Evolutionary conservation across 1,140 invertebrate species (phyloP), one percentile per base, ranked within the genome.

Genomic region (Rhagoletis pomonella): DNA sequence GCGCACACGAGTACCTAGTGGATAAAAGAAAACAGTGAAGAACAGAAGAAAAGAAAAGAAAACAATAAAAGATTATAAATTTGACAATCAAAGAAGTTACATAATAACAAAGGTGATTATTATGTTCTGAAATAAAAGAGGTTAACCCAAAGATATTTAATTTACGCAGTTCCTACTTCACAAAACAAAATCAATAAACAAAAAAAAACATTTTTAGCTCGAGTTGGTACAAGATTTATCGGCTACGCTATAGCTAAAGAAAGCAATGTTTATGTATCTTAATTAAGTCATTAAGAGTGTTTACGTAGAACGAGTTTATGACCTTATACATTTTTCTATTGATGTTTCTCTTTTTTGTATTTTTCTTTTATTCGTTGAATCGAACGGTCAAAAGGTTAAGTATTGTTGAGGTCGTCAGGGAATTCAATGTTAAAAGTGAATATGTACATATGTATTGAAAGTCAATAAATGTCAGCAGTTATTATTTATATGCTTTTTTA

Each of bases 1-100:
- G 98, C 98, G 94, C 98, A 99, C 9, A 98, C 97, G 94, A 98
- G 87, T 7, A 93, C 92, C 92, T 93, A 60, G 50, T 29, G 47
- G 29, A 81, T 47, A 58, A 47, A 50, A 77, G 10, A 5, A 73
- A 47, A 55, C 39, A 39, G 67, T 42, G n/a, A 87, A 73, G 12
- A 62, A 50, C 14, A 19, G 42, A 86, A 62, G 4, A 85, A 29
- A 29, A 29, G 29, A 29, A 29, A 29, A 29, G 29, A 29, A 29
- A 87, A 85, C 14, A 39, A 55, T 3, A 84, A 10, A 55, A 55
- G 6, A 87, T 87, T 12, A 58, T 55, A 81, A 81, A 81, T 55
- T 4, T 50, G 10, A 10, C 3, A 81, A 81, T 2, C 29, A 67
- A 81, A 77, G 60, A 81, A 81, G 3, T 19, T 81, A n/a, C n/a